Base-by-base conservation (phyloP, 2,797 vertebrate genomes). In the Xiphorhynchus erythropygius region DNA sequence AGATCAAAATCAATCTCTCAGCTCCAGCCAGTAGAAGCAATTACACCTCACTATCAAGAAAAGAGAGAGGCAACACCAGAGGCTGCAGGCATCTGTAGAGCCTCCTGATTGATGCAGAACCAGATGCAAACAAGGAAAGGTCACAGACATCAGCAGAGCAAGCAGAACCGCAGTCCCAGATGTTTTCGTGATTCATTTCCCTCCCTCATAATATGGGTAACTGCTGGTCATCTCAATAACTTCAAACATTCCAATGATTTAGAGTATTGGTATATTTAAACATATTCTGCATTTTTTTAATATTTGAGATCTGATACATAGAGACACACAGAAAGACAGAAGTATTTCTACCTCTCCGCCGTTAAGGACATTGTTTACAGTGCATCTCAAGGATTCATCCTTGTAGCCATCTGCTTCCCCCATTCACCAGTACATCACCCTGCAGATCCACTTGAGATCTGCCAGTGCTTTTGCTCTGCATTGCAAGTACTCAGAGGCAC, bases 81-180 rank as follows among this genome's bases (percentile, higher is more conserved):
- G 21, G 10, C 23, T 68, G 18, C 1, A 3, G 39, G 32, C 11
- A 9, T 9, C n/a, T 35, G 0, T 3, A n/a, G 50, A 53, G 5
- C 8, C 27, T 49, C 25, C 47, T 55, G 44, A 6, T 8, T 56
- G 39, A 53, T 18, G 33, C 50, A 37, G 59, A 19, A 64, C 7
- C 11, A 78, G 25, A 73, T 65, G 13, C 9, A 50, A 91, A 52
- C 17, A 71, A 68, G 21, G 4, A 64, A 81, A 87, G 52, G 75
- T 10, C 67, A 52, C 3, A 5, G 47, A 50, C 9, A 17, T 42
- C 44, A 77, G 35, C 60, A 78, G 23, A 44, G 18, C 4, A 52
- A 92, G n/a, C 7, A 81, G 60, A 90, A 56, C 11, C 27, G 60
- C 28, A 60, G 18, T 37, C 22, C 25, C 69, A 56, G 28, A 10